Evolutionary conservation across 2,888 invertebrate species (phyloP).

Genomic region (Orthosia incerta): DNA sequence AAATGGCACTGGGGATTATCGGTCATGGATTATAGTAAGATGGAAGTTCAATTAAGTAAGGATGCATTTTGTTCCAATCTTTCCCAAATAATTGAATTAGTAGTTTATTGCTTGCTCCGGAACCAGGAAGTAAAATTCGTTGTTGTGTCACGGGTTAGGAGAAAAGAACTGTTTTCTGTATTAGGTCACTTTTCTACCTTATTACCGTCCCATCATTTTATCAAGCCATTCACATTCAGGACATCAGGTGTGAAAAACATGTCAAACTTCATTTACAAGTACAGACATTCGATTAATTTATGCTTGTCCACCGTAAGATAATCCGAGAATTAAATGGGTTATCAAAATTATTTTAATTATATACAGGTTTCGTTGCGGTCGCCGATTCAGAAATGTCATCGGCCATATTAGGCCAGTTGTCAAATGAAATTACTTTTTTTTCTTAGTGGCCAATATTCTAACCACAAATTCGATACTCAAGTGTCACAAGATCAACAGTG

Average conservation of each 20-base stretch:
- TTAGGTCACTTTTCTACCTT: not conserved
- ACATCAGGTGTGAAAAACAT: not conserved
- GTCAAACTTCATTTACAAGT: constrained; percentile 2
- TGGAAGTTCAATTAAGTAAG: constrained; percentile 11
- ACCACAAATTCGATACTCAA: constrained; percentile 77
- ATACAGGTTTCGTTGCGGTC: constrained; percentile 72
- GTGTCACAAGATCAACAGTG: constrained; percentile 72
- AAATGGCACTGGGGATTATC: constrained; percentile 59
- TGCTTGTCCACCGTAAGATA: constrained; percentile 48
- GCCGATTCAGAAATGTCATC: constrained; percentile 69
- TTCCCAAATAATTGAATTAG: not conserved
- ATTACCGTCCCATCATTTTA: not conserved
- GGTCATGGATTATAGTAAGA: constrained; percentile 32
- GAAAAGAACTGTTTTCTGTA: not conserved
- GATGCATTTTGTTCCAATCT: not conserved
- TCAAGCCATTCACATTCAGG: not conserved
- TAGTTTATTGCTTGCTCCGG: not conserved
- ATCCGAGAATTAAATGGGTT: constrained; percentile 61
- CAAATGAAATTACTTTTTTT: constrained; percentile 61
- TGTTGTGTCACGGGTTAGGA: no score
- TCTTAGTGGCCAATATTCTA: constrained; percentile 67
- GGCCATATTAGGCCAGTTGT: constrained; percentile 66
- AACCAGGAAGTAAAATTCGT: not conserved
- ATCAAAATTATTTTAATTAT: constrained; percentile 71
- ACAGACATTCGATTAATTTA: not conserved